These are phyloP conservation scores for Clivina fossor DNA, from an alignment of 2,888 invertebrate species.

Conservation along the genomic window DNA sequence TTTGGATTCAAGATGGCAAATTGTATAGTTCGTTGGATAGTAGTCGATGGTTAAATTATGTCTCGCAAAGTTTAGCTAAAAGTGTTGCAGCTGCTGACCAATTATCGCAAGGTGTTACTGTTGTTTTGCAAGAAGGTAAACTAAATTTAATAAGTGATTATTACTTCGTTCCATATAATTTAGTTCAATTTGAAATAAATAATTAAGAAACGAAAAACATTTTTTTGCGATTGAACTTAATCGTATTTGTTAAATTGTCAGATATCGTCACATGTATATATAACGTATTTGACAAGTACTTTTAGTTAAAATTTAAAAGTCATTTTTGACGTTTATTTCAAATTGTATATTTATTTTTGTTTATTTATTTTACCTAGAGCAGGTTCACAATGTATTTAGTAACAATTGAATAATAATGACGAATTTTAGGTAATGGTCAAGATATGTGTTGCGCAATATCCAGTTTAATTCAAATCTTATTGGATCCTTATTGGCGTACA, in stretches of 20 bases:
- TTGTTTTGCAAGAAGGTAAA: conserved; percentile 81
- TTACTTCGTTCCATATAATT: too few species aligned
- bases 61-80: conserved; percentile 74
- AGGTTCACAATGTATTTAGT: conserved; percentile 8
- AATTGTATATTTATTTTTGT: neutral
- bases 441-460: conserved; percentile 88
- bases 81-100: conserved; percentile 71
- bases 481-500: conserved; percentile 83
- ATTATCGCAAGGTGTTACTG: conserved; percentile 67
- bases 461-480: conserved; percentile 80
- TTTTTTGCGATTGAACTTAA: too few species aligned
- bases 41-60: conserved; percentile 83
- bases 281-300: neutral
- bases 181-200: neutral
- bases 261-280: too few species aligned
- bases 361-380: neutral
- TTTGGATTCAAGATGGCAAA: conserved; percentile 78
- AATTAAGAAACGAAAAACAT: too few species aligned
- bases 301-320: conserved; percentile 5
- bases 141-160: neutral
- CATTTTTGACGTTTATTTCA: conserved; percentile 12
- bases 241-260: too few species aligned
- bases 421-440: conserved; percentile 77
- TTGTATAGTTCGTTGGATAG: conserved; percentile 77
- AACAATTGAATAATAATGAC: conserved; percentile 35